Evolutionary conservation across 2,888 invertebrate species (phyloP).

Genomic region (Patella depressa): DNA sequence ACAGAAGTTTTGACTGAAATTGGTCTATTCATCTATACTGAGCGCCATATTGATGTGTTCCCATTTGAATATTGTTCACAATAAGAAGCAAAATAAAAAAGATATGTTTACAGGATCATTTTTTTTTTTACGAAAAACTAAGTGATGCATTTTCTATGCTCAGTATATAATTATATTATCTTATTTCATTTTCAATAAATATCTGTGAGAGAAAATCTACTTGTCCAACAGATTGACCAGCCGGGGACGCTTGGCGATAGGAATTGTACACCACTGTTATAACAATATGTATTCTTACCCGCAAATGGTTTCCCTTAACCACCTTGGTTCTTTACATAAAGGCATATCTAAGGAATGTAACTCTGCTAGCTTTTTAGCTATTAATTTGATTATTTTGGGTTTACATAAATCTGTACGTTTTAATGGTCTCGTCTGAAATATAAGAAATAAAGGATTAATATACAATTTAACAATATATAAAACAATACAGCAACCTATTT

Average conservation of each 20-base stretch:
- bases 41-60: too few species aligned
- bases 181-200: neutral
- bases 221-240: neutral
- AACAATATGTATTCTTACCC: constrained; percentile 73
- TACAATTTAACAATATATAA: too few species aligned
- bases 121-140: too few species aligned
- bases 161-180: too few species aligned
- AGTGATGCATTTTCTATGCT: too few species aligned
- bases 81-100: too few species aligned
- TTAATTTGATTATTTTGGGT: constrained; percentile 81
- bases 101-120: too few species aligned
- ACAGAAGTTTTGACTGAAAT: too few species aligned
- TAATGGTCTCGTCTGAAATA: constrained; percentile 85
- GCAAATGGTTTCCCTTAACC: constrained; percentile 92
- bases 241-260: neutral
- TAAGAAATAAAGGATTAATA: neutral
- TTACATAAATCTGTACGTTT: constrained; percentile 86
- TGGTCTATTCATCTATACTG: too few species aligned
- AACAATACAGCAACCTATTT: too few species aligned
- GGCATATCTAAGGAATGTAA: constrained; percentile 93
- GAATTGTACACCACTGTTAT: neutral
- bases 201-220: neutral
- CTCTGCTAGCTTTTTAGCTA: constrained; percentile 93
- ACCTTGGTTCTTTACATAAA: constrained; percentile 93
- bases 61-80: too few species aligned